Evolutionary conservation across 2,797 vertebrate genomes (phyloP), one percentile per base, ranked within the genome.

Genomic region (Acrocephalus scirpaceus): DNA sequence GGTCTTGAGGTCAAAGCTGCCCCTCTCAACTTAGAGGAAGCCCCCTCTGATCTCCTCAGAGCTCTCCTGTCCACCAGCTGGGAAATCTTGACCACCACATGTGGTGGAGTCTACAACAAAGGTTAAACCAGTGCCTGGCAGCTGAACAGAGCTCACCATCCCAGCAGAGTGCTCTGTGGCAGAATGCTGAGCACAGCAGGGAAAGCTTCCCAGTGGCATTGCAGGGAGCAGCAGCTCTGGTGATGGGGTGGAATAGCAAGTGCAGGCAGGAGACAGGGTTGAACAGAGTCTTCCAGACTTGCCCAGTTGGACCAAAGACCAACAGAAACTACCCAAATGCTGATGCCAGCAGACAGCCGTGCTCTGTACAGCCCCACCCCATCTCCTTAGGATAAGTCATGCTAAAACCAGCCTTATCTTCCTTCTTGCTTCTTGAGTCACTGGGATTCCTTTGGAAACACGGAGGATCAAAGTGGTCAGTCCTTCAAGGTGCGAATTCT

Each of bases 321-420:
- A 71, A 77, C 9, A 95, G 74, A 56, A 88, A 73, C 51, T 70
- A 64, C 36, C 40, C 85, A 47, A 56, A 91, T 5, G 62, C 91
- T 83, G 88, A 88, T 51, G 88, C 73, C 77, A 92, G 92, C 87
- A 75, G 76, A 75, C 78, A 96, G 87, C 82, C 0, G 22, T 93
- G 95, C 90, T 94, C 64, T 26, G 27, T 61, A 82, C 60, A 90
- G 76, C 86, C 87, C 86, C 93, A 67, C 77, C 92, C 92, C 83
- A 69, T 69, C 74, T 90, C 83, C 79, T 94, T 64, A 73, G 74
- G 56, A 47, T 70, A 90, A 95, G 57, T 82, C 96, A 95, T 93
- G 79, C 88, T 90, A 88, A 76, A 96, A 96, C 94, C 94, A 95
- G 94, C 93, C 94, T 96, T 64, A 48, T 82, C 88, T 51, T 94